Evolutionary conservation across 2,113 vertebrate species (phyloP).

Genomic region (Vidua chalybeata): DNA sequence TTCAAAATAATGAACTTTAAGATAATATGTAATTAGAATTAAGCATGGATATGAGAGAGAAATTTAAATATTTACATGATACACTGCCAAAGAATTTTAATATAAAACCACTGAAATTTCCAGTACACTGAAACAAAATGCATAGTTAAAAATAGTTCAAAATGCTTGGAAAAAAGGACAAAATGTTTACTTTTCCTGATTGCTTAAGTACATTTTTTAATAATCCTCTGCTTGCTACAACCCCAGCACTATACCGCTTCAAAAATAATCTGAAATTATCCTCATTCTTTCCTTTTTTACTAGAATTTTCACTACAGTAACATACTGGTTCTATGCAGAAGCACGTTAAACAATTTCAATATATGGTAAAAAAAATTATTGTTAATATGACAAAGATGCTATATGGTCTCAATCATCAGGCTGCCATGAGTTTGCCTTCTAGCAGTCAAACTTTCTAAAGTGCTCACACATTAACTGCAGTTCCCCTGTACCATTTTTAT

Average conservation of each 20-base stretch:
- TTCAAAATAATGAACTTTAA: background rate
- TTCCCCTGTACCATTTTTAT: background rate
- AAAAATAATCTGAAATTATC: background rate
- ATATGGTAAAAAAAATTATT: background rate
- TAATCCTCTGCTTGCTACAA: background rate
- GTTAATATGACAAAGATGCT: background rate
- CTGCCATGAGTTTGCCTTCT: background rate
- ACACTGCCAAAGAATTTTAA: background rate
- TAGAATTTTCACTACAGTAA: background rate
- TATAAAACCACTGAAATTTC: background rate
- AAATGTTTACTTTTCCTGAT: background rate
- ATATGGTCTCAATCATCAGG: background rate
- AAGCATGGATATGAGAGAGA: background rate
- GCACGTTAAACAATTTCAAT: background rate
- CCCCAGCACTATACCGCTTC: background rate
- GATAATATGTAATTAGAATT: background rate
- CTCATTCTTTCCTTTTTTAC: background rate
- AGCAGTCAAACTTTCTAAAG: conserved; percentile 13
- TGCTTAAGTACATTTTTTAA: background rate
- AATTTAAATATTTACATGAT: background rate
- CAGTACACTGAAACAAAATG: background rate
- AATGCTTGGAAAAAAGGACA: background rate
- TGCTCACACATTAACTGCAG: background rate
- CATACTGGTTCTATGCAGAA: background rate
- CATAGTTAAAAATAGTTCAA: background rate